A percentile compares a stretch with the other conserved stretches of the same genome.
Conservation (phyloP, 2,113 vertebrate species). For the Turdus rufiventris region DNA sequence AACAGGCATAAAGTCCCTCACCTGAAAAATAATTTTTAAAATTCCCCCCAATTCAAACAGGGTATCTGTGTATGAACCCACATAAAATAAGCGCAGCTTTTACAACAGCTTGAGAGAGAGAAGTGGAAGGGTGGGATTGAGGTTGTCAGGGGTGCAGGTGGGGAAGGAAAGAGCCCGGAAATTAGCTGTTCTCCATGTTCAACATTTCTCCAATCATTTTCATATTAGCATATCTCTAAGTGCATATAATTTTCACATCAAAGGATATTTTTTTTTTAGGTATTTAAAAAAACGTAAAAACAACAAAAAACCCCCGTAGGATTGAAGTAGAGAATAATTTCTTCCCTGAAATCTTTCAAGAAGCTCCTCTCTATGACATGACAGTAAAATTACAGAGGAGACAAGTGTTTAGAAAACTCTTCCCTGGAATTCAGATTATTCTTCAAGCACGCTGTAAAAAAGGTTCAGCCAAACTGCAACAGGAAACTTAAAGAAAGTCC, state of each 20-base stretch:
- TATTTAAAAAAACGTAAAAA: background rate
- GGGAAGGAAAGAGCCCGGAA: background rate
- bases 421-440: conserved; percentile 58
- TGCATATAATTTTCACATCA: conserved; percentile 79
- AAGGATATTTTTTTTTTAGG: conserved; percentile 67
- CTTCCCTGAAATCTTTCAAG: conserved; percentile 65
- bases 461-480: background rate
- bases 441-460: background rate
- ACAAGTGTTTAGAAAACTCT: conserved; percentile 55
- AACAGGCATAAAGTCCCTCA: fast-evolving
- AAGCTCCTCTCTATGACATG: conserved; percentile 63
- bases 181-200: conserved; percentile 41
- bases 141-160: conserved; percentile 8
- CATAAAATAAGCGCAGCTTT: background rate
- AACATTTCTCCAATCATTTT: conserved; percentile 58
- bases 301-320: background rate
- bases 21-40: background rate
- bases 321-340: conserved; percentile 70
- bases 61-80: background rate
- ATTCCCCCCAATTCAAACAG: fast-evolving
- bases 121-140: background rate
- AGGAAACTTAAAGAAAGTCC: background rate
- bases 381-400: conserved; percentile 75
- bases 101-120: background rate
- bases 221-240: conserved; percentile 73